Conservation (phyloP, 2,797 vertebrate genomes). For the Sebastes trivittatus region DNA sequence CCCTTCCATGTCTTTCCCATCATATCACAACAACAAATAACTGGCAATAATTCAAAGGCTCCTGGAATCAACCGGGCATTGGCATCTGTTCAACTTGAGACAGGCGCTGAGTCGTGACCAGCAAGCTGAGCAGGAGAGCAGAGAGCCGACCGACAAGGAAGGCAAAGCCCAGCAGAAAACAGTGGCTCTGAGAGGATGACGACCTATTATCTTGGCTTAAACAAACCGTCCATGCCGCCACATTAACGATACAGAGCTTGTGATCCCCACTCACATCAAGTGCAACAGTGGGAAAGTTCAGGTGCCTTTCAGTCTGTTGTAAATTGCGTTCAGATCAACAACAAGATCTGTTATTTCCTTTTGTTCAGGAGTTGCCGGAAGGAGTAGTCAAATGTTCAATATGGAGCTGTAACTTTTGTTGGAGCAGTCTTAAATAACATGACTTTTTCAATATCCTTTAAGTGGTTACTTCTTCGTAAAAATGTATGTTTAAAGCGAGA, state of each 20-base stretch:
- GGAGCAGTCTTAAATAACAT: not conserved
- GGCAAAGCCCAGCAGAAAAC: conserved; percentile 31
- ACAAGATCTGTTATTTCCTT: conserved; percentile 13
- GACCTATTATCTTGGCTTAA: conserved; percentile 20
- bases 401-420: not conserved
- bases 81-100: conserved; percentile 58
- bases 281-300: not conserved
- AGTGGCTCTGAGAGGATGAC: conserved; percentile 18
- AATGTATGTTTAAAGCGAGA: not conserved
- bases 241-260: conserved; percentile 1
- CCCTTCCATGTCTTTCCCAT: conserved; percentile 27
- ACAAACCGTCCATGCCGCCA: not conserved
- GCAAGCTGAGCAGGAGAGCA: conserved; percentile 46
- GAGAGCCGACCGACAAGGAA: conserved; percentile 14
- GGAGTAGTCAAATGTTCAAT: not conserved
- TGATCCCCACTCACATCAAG: not conserved
- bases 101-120: conserved; percentile 58
- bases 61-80: conserved; percentile 46
- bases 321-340: not conserved
- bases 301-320: not conserved
- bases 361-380: not conserved
- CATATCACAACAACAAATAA: conserved; percentile 59
- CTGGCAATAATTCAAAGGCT: conserved; percentile 63
- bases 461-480: not conserved
- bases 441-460: not conserved